Evolutionary conservation across 2,888 invertebrate genomes (phyloP), one percentile per base, ranked within the genome.

Genomic region (Cerastoderma edule): DNA sequence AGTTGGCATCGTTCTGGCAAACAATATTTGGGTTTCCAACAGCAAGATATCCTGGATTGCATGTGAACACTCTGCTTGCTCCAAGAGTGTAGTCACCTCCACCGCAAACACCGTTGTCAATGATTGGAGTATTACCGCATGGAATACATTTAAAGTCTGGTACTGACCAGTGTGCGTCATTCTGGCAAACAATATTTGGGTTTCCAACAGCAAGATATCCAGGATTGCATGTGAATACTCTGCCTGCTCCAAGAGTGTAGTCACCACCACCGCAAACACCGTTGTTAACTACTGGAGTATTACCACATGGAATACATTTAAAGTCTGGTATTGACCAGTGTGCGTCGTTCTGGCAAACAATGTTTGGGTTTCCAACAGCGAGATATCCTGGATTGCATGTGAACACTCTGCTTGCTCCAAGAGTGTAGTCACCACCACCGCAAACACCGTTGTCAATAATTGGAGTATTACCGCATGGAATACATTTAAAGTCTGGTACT

Each of bases 141-240:
- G 74, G 70, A 8, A 65, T 27, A 63, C 80, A 80, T 19, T 48
- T 28, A 24, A 80, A 68, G 6, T 69, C 33, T 0, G 67, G 56
- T 8, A 19, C 2, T 1, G 63, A 39, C 74, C 72, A 78, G 3
- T 32, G 16, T 1, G 57, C 68, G 13, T 77, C 50, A 16, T 68
- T 35, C 16, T 33, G 16, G 39, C 80, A 80, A 32, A 22, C 35
- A 10, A 78, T 75, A 10, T 24, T n/a, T n/a, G 77, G 67, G 16
- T 63, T 54, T 8, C 80, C 80, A 5, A 80, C 67, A 16, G 50
- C 54, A 2, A 57, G 44, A 56, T 78, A 80, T 30, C 80, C 80
- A 5, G 68, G 44, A 8, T 64, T 60, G 28, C 80, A 80, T 0
- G 24, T 39, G 24, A 60, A 74, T 33, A n/a, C 19, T 48, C 80